These are phyloP conservation scores for Lepidonotus clava DNA, from an alignment of 2,888 invertebrate genomes.

Conservation along the genomic window DNA sequence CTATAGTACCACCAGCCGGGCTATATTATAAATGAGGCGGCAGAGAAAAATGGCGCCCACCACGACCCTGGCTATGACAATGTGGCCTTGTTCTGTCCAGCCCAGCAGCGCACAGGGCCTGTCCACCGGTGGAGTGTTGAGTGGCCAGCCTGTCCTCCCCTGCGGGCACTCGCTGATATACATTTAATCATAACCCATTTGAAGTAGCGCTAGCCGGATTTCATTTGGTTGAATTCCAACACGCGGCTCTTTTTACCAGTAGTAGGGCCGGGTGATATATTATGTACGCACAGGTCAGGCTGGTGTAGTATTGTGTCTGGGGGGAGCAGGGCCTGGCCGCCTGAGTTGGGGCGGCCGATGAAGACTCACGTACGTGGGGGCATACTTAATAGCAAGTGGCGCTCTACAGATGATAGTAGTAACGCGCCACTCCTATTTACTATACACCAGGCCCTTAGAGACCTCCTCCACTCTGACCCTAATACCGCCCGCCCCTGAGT, in stretches of 20 bases:
- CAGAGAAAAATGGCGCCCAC: background rate
- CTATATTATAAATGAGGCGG: background rate
- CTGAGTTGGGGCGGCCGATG: background rate
- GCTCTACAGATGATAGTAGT: too few relatives aligned
- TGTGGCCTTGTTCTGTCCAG: background rate
- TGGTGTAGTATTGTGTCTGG: conserved; percentile 39
- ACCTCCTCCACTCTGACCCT: too few relatives aligned
- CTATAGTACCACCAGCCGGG: background rate
- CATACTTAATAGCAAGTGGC: background rate
- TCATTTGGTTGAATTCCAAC: conserved; percentile 46
- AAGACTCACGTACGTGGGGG: background rate
- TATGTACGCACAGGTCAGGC: conserved; percentile 27
- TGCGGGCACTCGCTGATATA: background rate
- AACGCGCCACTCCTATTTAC: too few relatives aligned
- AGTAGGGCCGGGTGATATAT: conserved; percentile 26
- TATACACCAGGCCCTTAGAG: too few relatives aligned
- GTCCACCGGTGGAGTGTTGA: background rate
- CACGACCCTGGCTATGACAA: background rate
- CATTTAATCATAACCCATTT: conserved; percentile 45
- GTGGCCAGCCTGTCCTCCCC: background rate
- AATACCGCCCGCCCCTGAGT: background rate
- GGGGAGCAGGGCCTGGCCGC: background rate
- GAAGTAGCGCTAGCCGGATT: conserved; percentile 49
- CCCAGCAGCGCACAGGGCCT: background rate
- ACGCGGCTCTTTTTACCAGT: conserved; percentile 32